Percentiles rank a stretch among this genome's conserved stretches.
Evolutionary conservation across 2,113 vertebrate species (phyloP).

Genomic region (Paradoxurus hermaphroditus): DNA sequence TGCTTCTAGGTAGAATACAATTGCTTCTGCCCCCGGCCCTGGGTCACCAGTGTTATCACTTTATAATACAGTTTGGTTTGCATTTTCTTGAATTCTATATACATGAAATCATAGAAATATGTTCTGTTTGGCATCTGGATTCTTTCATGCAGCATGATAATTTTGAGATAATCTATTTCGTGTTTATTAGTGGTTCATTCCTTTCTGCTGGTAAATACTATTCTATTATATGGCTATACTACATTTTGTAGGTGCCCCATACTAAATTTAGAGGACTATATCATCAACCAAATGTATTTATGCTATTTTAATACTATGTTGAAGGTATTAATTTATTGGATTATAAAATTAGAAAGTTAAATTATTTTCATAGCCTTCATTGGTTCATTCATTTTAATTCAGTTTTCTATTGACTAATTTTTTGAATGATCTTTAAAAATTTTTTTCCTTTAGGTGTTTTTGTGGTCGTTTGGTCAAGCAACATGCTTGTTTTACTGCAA

Average conservation of each 20-base stretch:
- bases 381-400: slow-evolving; percentile 21
- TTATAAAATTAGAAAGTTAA: slow-evolving; percentile 2
- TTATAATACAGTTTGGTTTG: not conserved
- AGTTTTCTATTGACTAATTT: slow-evolving; percentile 6
- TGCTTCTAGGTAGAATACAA: not conserved
- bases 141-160: not conserved
- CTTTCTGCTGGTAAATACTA: not conserved
- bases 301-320: not conserved
- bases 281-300: slow-evolving; percentile 7
- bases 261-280: not conserved
- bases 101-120: not conserved
- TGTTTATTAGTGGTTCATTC: not conserved
- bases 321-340: not conserved
- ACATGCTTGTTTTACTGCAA: slow-evolving; percentile 97
- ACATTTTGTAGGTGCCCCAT: not conserved
- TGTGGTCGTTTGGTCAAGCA: slow-evolving; percentile 97
- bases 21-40: not conserved
- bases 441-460: slow-evolving; percentile 88
- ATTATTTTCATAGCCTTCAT: not conserved
- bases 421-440: not conserved
- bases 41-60: not conserved
- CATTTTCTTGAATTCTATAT: not conserved
- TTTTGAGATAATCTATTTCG: not conserved
- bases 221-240: not conserved
- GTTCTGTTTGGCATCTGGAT: not conserved